Evolutionary conservation across 2,888 invertebrate genomes (phyloP).

Genomic region (Cordilura impudica): DNA sequence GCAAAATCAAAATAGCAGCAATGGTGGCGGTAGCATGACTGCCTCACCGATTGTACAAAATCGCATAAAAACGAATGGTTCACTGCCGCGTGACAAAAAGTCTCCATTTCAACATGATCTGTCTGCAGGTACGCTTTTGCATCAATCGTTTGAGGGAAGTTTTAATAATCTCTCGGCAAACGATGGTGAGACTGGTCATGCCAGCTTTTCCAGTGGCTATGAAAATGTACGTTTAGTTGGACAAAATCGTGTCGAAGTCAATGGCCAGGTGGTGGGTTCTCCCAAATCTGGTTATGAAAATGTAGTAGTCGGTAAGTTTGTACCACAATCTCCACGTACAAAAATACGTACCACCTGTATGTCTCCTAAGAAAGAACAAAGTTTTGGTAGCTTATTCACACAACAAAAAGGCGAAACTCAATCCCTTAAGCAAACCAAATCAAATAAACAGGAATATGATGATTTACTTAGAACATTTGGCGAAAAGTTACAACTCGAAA

Average conservation of each 20-base stretch:
- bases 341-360: conserved; percentile 80
- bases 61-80: conserved; percentile 93
- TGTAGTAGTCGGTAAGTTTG: conserved; percentile 78
- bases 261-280: conserved; percentile 65
- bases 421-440: conserved; percentile 64
- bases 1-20: conserved; percentile 79
- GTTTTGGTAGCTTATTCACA: conserved; percentile 67
- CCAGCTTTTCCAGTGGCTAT: conserved; percentile 75
- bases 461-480: conserved; percentile 79
- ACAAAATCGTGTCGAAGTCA: conserved; percentile 75
- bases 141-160: conserved; percentile 61
- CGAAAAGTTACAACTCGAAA: conserved; percentile 80
- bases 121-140: conserved; percentile 46
- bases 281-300: conserved; percentile 80
- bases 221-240: conserved; percentile 79
- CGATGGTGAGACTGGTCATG: neutral
- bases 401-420: conserved; percentile 44
- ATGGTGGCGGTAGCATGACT: conserved; percentile 70
- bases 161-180: conserved; percentile 62
- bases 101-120: conserved; percentile 76
- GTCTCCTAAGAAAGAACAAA: conserved; percentile 78
- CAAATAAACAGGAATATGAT: conserved; percentile 74
- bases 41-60: conserved; percentile 79
- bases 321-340: conserved; percentile 78
- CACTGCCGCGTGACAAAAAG: conserved; percentile 82